Evolutionary conservation across 1,140 invertebrate species (phyloP), one percentile per base, ranked within the genome.

Genomic region (Penaeus chinensis): DNA sequence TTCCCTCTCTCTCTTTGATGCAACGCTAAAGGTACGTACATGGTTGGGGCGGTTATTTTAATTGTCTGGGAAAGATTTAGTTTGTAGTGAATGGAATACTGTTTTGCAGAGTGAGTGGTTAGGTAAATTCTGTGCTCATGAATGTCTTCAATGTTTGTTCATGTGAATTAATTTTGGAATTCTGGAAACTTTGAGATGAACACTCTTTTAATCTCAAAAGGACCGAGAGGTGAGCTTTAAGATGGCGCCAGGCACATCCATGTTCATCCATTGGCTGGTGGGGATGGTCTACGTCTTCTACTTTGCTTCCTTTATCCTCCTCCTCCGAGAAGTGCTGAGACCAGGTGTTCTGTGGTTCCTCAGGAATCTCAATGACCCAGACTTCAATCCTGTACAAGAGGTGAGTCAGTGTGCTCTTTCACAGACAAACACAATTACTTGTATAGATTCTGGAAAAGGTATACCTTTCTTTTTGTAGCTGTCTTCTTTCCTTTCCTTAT

Each of bases 211-310:
- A 47, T 47, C 22, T 19, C 27, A 27, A 78, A 92, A 94, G 89
- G 93, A 94, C 84, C 91, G 98, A 71, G 96, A 98, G 92, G 94
- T 95, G 0, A 97, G 96, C 88, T 98, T 99, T 90, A 95, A 95
- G 89, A 93, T 95, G 1, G 96, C 97, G 0, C 98, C 99, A 0
- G 97, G 97, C 69, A 99, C 98, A 0, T 98, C 97, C 0, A 97
- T 99, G 94, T 99, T 99, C 91, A 96, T 99, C 80, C 98, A 99
- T 92, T 99, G 99, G 99, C 94, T 99, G 18, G 96, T 98, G n/a
- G 98, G 98, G 82, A 99, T 99, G 98, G 96, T 99, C 2, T 99
- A 99, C 92, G 98, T 99, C 22, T 99, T 99, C 92, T 99, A 99
- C 93, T 99, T 99, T 92, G 99, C 98, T 16, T 99, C 98, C 0